Base-by-base conservation (phyloP, 1,140 invertebrate genomes). In the Vanessa atalanta region DNA sequence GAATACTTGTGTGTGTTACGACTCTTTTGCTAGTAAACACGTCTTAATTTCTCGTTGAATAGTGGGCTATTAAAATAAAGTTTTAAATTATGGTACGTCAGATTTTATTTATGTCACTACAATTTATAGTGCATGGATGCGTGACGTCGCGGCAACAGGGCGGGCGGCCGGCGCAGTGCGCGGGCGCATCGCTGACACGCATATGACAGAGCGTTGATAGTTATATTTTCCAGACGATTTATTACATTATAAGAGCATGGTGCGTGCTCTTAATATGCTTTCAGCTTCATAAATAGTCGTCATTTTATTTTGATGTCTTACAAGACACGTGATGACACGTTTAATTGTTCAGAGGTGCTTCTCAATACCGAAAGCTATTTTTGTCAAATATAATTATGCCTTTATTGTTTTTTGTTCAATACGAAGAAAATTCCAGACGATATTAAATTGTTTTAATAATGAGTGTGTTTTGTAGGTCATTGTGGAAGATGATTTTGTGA, bases 191-290 rank as follows among this genome's bases (percentile, higher is more conserved):
- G 76, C 60, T 79, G 84, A 84, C 83, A 79, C 80, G 83, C 81
- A 77, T 91, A 93, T 93, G 90, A 93, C 90, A 86, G 72, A 80
- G 80, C 82, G 89, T 72, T 91, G 89, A 93, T 82, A 77, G 87
- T 90, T 93, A 93, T 93, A 93, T 93, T 91, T 91, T 90, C 87
- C 87, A 91, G 84, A 91, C 91, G 86, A 93, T 93, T 93, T 93
- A 93, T 91, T 82, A 82, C 85, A 86, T 89, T 91, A 91, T 91
- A 93, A 91, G 89, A 91, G 87, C 78, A 79, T 81, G 74, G 80
- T 84, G 80, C 80, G 80, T 84, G 83, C 85, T 83, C 84, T 90
- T 90, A 89, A 89, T 90, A 87, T 83, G 79, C 88, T 90, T 82
- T 84, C 88, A 86, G 86, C 84, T 88, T 77, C 89, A 91, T 93